Base-by-base conservation (phyloP, 2,888 invertebrate genomes). In the Metellina segmentata region DNA sequence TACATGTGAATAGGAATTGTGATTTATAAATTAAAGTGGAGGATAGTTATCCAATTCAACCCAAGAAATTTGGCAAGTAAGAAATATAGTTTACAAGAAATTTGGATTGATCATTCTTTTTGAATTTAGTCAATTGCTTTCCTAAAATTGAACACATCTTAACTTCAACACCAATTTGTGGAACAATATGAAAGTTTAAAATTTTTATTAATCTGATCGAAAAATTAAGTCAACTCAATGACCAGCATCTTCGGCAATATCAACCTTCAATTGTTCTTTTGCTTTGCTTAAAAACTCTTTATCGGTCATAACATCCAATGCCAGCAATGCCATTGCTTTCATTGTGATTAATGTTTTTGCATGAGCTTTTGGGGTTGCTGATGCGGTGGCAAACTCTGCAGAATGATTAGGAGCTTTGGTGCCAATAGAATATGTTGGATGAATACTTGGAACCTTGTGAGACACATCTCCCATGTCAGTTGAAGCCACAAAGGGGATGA, bases 401-500 rank as follows among this genome's bases (percentile, higher is more conserved):
- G 94, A 94, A 86, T 94, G 94, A 83, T 93, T 93, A 52, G 93
- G 93, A 7, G 93, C 94, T 13, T 78, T 90, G 5, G 94, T 94
- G 52, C 94, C 94, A 6, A 93, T 93, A 7, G 85, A 90, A 85
- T 90, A 93, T 11, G 89, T 88, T 1, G 93, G 93, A 87, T 95
- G 94, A 13, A 95, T 94, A 85, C 94, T 94, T 6, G 95, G 95
- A 19, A 95, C 93, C 9, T 94, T 94, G 72, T 94, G 94, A 5
- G 94, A 94, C 7, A 95, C 94, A 91, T 95, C 94, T 1, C 95
- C 95, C 94, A 94, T 94, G 79, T 95, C 95, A 6, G 94, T 94
- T 7, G 95, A 95, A 1, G 94, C 94, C 83, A 87, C 92, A 75
- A 93, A 93, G 9, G 90, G 89, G 19, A 92, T 91, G 1, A 79